These are phyloP conservation scores for Ianthella basta DNA, from an alignment of 37 sponge, comb jelly and placozoan genomes.

Conservation along the genomic window DNA sequence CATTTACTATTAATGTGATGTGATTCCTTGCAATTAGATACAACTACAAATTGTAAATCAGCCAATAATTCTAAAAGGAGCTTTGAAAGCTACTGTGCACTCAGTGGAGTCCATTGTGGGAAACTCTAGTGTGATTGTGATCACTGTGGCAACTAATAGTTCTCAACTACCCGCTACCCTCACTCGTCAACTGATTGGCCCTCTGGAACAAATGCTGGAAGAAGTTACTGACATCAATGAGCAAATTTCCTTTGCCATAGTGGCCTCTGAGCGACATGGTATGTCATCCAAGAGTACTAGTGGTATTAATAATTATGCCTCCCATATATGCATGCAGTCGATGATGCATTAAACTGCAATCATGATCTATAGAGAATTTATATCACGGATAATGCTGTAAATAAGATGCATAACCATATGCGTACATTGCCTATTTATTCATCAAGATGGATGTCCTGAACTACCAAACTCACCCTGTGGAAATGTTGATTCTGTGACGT, in stretches of 20 bases:
- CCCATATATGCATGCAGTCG: no score
- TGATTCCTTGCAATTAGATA: conserved; percentile 1
- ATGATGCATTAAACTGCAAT: no score
- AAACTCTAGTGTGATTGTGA: neutral
- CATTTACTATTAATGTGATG: conserved; percentile 11
- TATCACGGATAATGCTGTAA: no score
- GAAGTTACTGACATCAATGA: neutral
- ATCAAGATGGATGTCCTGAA: conserved; percentile 13
- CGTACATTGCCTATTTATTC: neutral
- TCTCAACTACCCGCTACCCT: neutral
- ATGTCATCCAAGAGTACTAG: no score
- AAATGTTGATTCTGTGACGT: neutral
- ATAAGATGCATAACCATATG: neutral
- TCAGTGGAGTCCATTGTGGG: neutral
- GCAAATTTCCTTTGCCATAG: neutral
- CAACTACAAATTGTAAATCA: neutral
- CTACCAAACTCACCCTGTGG: neutral
- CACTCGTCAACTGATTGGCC: neutral
- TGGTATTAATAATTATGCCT: no score
- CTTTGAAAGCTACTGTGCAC: no score
- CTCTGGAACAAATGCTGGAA: neutral
- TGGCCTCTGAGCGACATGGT: neutral
- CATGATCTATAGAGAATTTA: no score
- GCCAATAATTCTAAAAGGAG: no score
- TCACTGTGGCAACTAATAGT: neutral